Evolutionary conservation across 2,797 vertebrate species (phyloP).

Genomic region (Argentina silus): DNA sequence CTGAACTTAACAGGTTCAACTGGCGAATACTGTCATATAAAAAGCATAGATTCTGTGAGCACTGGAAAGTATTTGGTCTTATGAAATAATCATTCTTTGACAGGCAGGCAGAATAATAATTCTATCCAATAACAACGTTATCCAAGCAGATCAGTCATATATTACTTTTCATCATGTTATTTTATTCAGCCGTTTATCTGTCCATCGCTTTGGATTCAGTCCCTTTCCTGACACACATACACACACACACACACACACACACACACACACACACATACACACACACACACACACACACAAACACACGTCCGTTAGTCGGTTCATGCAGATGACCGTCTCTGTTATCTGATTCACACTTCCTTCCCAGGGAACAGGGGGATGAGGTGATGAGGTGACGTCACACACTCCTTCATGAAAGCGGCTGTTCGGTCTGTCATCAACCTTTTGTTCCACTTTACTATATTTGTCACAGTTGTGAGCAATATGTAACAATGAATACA

Average conservation of each 20-base stretch:
- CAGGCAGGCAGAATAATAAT: constrained; percentile 37
- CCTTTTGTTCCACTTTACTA: no score
- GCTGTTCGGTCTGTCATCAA: no score
- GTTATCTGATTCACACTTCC: constrained; percentile 71
- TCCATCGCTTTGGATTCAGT: constrained; percentile 39
- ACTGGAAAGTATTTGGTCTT: constrained; percentile 38
- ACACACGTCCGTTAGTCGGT: not conserved
- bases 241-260: constrained; percentile 7
- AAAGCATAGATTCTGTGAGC: constrained; percentile 15
- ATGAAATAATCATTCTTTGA: constrained; percentile 28
- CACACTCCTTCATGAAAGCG: constrained; percentile 30
- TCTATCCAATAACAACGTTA: constrained; percentile 12
- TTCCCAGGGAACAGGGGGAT: constrained; percentile 50
- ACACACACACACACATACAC: constrained; percentile 1
- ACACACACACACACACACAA: constrained; percentile 3
- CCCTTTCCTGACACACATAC: constrained; percentile 24
- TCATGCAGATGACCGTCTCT: constrained; percentile 53
- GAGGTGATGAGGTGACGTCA: constrained; percentile 74
- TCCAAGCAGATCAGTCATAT: constrained; percentile 38
- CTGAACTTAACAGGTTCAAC: constrained; percentile 5
- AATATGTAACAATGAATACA: no score
- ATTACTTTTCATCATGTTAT: constrained; percentile 43
- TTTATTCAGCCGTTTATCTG: constrained; percentile 46
- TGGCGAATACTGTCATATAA: constrained; percentile 27
- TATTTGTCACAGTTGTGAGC: no score